Base-by-base conservation (phyloP, 2,888 invertebrate genomes). In the Cosmia pyralina region DNA sequence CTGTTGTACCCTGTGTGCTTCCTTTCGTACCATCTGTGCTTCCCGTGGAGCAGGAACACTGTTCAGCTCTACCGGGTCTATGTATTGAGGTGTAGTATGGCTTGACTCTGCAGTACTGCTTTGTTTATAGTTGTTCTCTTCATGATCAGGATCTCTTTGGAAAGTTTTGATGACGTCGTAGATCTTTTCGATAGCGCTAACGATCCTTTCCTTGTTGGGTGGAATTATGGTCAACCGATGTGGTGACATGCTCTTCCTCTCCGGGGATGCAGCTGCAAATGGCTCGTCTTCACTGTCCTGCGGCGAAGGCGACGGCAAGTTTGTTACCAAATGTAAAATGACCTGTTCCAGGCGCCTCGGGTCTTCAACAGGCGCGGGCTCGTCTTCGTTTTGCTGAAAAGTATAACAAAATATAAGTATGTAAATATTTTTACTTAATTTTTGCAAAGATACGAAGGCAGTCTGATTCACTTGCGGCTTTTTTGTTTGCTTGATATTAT, bases 311-410 rank as follows among this genome's bases (percentile, higher is more conserved):
- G 92, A 90, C 0, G 95, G 95, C n/a, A 95, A 80, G 66, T 94
- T 90, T 0, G 92, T 93, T 1, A 95, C 94, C 34, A 98, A 92
- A 84, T 97, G 97, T 19, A 97, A 95, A 64, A 98, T 97, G 0
- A 97, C 98, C 85, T 97, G 96, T 86, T 98, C 97, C 44, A 98
- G 89, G 78, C 97, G 89, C 52, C 87, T 93, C 0, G 98, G 97
- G 92, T 98, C 97, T 89, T 98, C 98, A 0, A 97, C 97, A 1
- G 96, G 84, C 0, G 96, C 73, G 0, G 76, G 55, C 67, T 88
- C 81, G 28, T 87, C 88, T 17, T 89, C 88, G n/a, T 72, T 81
- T 6, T 55, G 52, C 92, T 92, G 88, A 46, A 89, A 88, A 63
- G 48, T 75, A 60, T 4, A 72, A 82, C 17, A 67, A 50, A 22